Evolutionary conservation across 2,113 vertebrate species (phyloP).

Genomic region (Anolis carolinensis): DNA sequence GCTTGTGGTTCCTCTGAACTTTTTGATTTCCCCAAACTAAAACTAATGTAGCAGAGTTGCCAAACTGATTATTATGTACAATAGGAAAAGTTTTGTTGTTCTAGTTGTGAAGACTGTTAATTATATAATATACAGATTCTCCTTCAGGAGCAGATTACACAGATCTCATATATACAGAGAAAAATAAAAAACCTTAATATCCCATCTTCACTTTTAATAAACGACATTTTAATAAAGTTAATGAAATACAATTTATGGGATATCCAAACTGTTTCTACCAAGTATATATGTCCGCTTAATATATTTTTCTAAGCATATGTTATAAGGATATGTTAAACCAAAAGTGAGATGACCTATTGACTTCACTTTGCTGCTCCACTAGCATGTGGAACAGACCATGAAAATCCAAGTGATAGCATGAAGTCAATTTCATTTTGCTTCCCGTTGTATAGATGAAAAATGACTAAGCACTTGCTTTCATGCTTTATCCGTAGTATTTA

Average conservation of each 20-base stretch:
- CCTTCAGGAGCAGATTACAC: not conserved
- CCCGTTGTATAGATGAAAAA: not conserved
- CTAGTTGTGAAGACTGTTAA: not conserved
- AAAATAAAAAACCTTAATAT: not conserved
- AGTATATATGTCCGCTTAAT: not conserved
- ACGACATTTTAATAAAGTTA: not conserved
- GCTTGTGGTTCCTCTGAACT: no score
- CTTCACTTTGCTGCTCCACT: conserved; percentile 20
- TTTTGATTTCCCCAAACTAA: not conserved
- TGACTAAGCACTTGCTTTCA: not conserved
- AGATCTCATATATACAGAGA: not conserved
- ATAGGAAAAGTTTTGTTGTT: not conserved
- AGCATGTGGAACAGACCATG: conserved; percentile 20
- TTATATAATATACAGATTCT: not conserved
- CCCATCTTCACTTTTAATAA: not conserved
- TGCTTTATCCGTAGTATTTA: not conserved
- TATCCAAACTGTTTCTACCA: not conserved
- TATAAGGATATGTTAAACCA: not conserved
- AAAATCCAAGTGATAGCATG: conserved; percentile 14
- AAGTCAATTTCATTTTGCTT: conserved; percentile 14
- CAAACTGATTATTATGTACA: not conserved
- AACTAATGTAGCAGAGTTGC: conserved; percentile 11
- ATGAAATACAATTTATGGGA: not conserved
- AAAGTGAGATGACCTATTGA: not conserved
- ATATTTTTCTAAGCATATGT: not conserved